A percentile compares a stretch with the other conserved stretches of the same genome.
These are phyloP conservation scores for Halcyon senegalensis DNA, from an alignment of 2,113 vertebrate genomes.

Conservation along the genomic window DNA sequence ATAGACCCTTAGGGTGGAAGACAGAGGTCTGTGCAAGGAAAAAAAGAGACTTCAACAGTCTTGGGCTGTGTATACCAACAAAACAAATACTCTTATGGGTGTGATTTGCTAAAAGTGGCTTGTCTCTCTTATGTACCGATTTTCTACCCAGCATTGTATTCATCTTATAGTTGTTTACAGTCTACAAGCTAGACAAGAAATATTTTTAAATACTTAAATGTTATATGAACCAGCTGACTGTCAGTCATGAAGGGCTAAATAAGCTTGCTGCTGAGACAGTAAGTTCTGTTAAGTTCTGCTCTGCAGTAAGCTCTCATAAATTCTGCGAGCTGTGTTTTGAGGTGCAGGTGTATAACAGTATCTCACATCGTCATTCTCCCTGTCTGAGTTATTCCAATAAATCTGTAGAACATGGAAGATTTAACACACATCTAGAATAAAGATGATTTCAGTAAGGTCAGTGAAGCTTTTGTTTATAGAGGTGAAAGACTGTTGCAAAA, in stretches of 20 bases:
- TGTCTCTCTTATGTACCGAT: neutral
- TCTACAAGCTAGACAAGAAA: neutral
- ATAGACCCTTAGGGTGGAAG: neutral
- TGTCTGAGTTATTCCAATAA: neutral
- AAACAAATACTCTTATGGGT: neutral
- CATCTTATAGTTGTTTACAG: neutral
- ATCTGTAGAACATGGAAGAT: neutral
- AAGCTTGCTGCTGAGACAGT: neutral
- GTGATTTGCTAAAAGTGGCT: neutral
- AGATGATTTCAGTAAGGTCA: neutral
- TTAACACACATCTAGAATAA: neutral
- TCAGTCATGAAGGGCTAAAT: neutral
- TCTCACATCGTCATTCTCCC: neutral
- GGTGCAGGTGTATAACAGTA: neutral
- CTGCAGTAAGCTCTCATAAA: neutral
- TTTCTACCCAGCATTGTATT: neutral
- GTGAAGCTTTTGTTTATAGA: neutral
- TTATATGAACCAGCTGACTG: neutral
- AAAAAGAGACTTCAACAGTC: neutral
- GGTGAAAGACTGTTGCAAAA: neutral
- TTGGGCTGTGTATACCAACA: neutral
- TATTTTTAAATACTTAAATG: neutral
- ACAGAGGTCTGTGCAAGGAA: neutral
- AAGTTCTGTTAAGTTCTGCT: neutral
- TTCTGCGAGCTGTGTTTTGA: neutral